These are phyloP conservation scores for Ophraella communa DNA, from an alignment of 2,888 invertebrate genomes.

Conservation along the genomic window DNA sequence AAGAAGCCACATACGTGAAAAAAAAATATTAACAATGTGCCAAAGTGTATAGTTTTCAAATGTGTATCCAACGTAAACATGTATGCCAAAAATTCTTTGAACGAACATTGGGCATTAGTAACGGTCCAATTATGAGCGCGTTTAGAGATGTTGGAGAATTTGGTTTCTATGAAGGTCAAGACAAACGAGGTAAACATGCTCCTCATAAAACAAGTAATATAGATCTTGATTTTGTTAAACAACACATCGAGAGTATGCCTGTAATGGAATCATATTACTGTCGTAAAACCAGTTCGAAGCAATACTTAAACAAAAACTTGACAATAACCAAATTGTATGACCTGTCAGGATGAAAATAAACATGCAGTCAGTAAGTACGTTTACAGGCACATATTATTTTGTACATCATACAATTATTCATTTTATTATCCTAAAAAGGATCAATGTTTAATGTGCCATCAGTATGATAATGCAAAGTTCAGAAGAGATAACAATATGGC, in stretches of 20 bases:
- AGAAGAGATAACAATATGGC: background rate
- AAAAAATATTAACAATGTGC: too few species aligned
- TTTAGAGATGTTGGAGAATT: background rate
- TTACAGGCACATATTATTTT: constrained; percentile 12
- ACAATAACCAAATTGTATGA: constrained; percentile 39
- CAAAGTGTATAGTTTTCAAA: too few species aligned
- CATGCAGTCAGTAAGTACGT: constrained; percentile 1
- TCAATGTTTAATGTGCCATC: background rate
- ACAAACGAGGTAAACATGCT: constrained; percentile 10
- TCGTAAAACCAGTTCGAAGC: constrained; percentile 23
- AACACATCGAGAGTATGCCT: constrained; percentile 20
- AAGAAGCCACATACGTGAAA: too few species aligned
- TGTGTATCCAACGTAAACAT: too few species aligned
- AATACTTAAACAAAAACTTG: constrained; percentile 36
- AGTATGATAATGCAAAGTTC: constrained; percentile 2
- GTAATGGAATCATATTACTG: constrained; percentile 24
- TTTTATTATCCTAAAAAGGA: background rate
- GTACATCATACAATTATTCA: background rate
- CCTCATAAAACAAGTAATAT: constrained; percentile 14
- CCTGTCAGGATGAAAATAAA: constrained; percentile 21
- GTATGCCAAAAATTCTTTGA: background rate
- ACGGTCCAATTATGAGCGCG: constrained; percentile 16
- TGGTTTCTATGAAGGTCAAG: background rate
- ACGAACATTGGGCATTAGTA: constrained; percentile 19
- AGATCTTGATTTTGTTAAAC: constrained; percentile 10